Evolutionary conservation across 2,888 invertebrate species (phyloP), one percentile per base, ranked within the genome.

Genomic region (Podotricha telesiphe): DNA sequence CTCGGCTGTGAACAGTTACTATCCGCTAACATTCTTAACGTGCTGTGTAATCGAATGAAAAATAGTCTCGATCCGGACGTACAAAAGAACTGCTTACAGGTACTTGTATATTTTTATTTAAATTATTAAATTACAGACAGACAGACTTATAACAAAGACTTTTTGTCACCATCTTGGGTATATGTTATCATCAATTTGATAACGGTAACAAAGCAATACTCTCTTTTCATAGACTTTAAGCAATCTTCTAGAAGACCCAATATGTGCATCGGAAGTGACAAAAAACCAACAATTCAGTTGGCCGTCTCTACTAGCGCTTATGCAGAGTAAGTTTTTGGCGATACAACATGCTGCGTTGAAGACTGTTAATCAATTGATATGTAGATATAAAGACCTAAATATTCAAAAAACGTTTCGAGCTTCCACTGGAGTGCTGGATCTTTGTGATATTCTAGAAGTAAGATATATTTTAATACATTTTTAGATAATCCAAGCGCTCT

Each of bases 41-140:
- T 87, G 50, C 78, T 94, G 2, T 92, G 93, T 72, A 82, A 85
- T 0, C 87, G 91, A 51, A 89, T 94, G 83, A 89, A 89, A 74
- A 91, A 92, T 48, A 90, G 91, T 10, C 78, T 85, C 0, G 94
- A 94, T 78, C 94, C 94, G 17, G 94, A 94, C 73, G 90, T 94
- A 0, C 94, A 94, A 78, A 94, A 90, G 73, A 94, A 94, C 78
- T 93, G 90, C 67, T 80, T 94, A 13, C 93, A 94, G 86, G 94
- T 37, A 37, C 37, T 8, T 37, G 6, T 8, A 37, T 37, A 8
- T 37, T 37, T 37, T 4, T 37, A 1, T 37, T 37, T 8, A 37
- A 37, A 37, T 28, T 4, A 28, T 28, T 28, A 28, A 6, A 28
- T 6, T 28, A 4, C 2, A 28, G 28, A 28, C 6, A 28, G 3